Base-by-base conservation (phyloP, 2,888 invertebrate species). In the Operophtera brumata region DNA sequence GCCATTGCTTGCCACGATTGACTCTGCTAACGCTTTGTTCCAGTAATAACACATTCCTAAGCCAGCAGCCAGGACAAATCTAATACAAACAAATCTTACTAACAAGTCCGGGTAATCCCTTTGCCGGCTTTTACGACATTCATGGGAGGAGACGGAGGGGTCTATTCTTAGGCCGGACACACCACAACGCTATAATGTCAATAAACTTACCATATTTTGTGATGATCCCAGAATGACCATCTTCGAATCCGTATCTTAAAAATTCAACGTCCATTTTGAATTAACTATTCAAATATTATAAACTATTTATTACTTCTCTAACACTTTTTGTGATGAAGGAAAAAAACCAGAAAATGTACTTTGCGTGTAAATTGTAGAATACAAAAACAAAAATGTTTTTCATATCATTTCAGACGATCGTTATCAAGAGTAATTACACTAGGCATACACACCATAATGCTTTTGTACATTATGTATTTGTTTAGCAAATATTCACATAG, bases 231-330 rank as follows among this genome's bases (percentile, higher is more conserved):
- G 78, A 76, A 42, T 73, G 66, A 5, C 84, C 82, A 65, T 86
- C 81, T 66, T 82, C 78, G 51, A 77, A 86, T 39, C 75, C 73
- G 53, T 80, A 75, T 62, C 75, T 82, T 52, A 87, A 41, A 62
- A 83, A 85, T 51, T 87, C 86, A 8, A 80, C 80, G 57, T 86
- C 84, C 86, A 86, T 86, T 44, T 60, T 67, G 42, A 37, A 32
- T 34, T 28, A 48, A 25, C 7, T 30, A 30, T 7, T 13, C 7
- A 13, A 1, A 36, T 11, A 11, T 11, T 34, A n/a, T 3, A 36
- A 8, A 5, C 8, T 13, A 13, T 36, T 12, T 6, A 11, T 1
- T 6, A 35, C 7, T 9, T 35, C 10, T 12, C n/a, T n/a, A n/a
- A n/a, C n/a, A n/a, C n/a, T n/a, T n/a, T n/a, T n/a, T 2, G 6